Evolutionary conservation across 2,888 invertebrate genomes (phyloP).

Genomic region (Heliconius erato): DNA sequence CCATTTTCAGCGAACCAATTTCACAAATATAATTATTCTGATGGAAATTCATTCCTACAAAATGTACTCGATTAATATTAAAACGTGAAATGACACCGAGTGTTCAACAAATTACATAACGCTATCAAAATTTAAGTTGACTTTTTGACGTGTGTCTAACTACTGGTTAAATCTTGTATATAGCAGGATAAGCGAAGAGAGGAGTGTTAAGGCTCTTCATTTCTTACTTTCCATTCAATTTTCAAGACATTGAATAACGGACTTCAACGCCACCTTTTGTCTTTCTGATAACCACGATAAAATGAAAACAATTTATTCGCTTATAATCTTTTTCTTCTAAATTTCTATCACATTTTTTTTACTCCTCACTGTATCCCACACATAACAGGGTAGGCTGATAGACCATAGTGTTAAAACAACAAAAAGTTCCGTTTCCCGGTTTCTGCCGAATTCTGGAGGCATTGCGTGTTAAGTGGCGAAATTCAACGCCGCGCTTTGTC

Average conservation of each 20-base stretch:
- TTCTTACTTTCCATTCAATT: too few relatives aligned
- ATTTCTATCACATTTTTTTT: too few relatives aligned
- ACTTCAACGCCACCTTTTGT: too few relatives aligned
- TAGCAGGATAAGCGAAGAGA: not conserved
- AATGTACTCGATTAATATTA: constrained; percentile 30
- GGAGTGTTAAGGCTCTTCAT: too few relatives aligned
- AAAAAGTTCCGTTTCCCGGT: not conserved
- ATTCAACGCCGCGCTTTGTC: not conserved
- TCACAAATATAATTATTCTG: constrained; percentile 24
- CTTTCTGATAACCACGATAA: too few relatives aligned
- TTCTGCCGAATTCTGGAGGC: not conserved
- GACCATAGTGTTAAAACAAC: not conserved
- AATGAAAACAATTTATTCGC: too few relatives aligned
- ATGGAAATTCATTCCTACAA: constrained; percentile 28
- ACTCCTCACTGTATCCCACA: too few relatives aligned
- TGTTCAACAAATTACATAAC: constrained; percentile 19
- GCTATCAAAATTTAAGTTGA: constrained; percentile 10
- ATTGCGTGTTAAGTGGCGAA: not conserved
- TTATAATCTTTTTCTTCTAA: too few relatives aligned
- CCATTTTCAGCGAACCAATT: constrained; percentile 9
- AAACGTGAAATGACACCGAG: constrained; percentile 15
- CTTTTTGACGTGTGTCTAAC: not conserved
- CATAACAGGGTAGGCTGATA: too few relatives aligned
- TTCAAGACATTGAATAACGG: too few relatives aligned
- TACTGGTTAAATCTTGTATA: too few relatives aligned